Evolutionary conservation across 1,140 invertebrate species (phyloP), one percentile per base, ranked within the genome.

Genomic region (Drosophila sp.): DNA sequence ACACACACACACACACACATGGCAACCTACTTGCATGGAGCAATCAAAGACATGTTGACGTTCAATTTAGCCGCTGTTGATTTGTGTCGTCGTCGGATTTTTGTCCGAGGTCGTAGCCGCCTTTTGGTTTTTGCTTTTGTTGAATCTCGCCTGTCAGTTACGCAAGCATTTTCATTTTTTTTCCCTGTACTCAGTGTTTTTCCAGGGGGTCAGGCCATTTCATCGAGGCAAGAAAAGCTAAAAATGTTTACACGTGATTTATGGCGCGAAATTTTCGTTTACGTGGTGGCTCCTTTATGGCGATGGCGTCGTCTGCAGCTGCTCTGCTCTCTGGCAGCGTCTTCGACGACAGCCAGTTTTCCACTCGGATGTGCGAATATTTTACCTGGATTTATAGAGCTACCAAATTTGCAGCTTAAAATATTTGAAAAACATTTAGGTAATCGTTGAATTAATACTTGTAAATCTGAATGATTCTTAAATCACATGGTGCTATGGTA

Each of bases 1-100:
- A 62, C 16, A 32, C 2, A 13, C 36, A 50, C 32, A 53, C 43
- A 63, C 50, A 54, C n/a, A 34, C 51, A 50, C 18, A 43, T 45
- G 46, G 43, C 51, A 63, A 64, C 70, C 56, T 59, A 69, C 59
- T 63, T 66, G 45, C 64, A 58, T 54, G 43, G 51, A 77, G 76
- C 81, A 84, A 84, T 84, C 80, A 86, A 86, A 84, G 78, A 67
- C 74, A 86, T 86, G 81, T 84, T 84, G 81, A 86, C 81, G 81
- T 86, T 80, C 81, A 84, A 84, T 84, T 84, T 86, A 62, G 81
- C 54, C 62, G 81, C 78, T 78, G 81, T 80, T 84, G 81, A 86
- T 84, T 84, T 86, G 81, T 84, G 80, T 84, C 77, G 72, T 83
- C 80, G 77, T 61, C 41, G 61, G 21, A 65, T 80, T 80, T 79